A percentile compares a stretch with the other conserved stretches of the same genome.
These are phyloP conservation scores for Popillia japonica DNA, from an alignment of 1,140 invertebrate species.

Conservation along the genomic window DNA sequence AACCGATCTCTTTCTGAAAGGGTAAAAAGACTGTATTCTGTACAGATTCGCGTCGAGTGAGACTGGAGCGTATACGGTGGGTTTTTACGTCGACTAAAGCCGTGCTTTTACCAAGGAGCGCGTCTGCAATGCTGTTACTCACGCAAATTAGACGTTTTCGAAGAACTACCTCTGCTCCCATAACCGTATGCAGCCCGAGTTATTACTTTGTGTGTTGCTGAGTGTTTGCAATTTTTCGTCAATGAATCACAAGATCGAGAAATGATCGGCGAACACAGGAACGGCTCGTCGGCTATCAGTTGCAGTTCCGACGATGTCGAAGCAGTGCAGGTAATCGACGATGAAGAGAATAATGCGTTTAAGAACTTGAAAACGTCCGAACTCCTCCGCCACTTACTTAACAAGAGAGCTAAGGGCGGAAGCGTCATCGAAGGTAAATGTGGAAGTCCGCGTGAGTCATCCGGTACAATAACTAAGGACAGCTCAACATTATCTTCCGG, in stretches of 20 bases:
- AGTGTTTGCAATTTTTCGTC: conserved; percentile 23
- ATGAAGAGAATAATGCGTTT: conserved; percentile 27
- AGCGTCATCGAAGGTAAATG: neutral
- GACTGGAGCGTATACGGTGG: neutral
- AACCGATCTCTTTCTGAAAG: neutral
- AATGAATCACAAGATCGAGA: conserved; percentile 8
- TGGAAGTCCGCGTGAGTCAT: conserved; percentile 37
- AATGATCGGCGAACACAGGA: conserved; percentile 11
- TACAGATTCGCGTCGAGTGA: neutral
- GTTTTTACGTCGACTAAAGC: conserved; percentile 16
- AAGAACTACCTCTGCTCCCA: conserved; percentile 9
- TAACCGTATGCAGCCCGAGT: neutral
- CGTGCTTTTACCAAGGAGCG: neutral
- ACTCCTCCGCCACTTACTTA: conserved; percentile 45
- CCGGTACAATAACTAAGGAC: conserved; percentile 12
- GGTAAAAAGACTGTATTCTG: neutral
- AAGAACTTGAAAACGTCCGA: conserved; percentile 45
- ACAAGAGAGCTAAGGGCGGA: neutral
- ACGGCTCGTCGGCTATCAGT: neutral
- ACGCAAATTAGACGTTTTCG: conserved; percentile 33
- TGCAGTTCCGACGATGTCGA: conserved; percentile 16
- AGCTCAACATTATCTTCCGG: conserved; percentile 39
- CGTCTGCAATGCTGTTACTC: conserved; percentile 3
- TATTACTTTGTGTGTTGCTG: neutral
- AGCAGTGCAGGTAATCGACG: neutral